Percentiles rank a stretch among this genome's conserved stretches.
Evolutionary conservation across 2,797 vertebrate species (phyloP).

Genomic region (Micrastur ruficollis): DNA sequence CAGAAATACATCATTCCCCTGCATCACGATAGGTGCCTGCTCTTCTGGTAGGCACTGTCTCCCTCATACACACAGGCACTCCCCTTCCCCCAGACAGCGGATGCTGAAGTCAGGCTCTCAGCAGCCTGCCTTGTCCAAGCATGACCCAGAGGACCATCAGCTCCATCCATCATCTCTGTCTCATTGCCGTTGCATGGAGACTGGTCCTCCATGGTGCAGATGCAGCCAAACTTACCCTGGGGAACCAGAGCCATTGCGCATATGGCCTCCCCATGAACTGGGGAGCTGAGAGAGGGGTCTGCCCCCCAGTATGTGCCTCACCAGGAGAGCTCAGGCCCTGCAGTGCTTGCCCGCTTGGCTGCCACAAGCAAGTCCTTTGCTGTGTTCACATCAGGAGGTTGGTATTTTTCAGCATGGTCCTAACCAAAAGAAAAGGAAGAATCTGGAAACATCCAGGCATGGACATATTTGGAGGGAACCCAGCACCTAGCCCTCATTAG

Average conservation of each 20-base stretch:
- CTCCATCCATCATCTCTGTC: neutral
- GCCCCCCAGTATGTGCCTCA: rapidly evolving
- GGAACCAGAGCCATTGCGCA: neutral
- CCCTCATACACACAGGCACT: neutral
- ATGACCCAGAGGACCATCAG: neutral
- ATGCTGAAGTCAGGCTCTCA: neutral
- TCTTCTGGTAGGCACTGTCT: neutral
- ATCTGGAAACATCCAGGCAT: neutral
- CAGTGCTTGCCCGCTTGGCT: rapidly evolving
- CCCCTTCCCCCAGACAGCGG: neutral
- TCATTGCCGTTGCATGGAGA: rapidly evolving
- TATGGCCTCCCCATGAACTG: rapidly evolving
- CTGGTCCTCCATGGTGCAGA: neutral
- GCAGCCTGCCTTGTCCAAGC: neutral
- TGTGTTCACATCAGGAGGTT: neutral
- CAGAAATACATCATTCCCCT: neutral
- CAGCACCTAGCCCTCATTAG: neutral
- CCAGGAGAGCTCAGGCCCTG: neutral
- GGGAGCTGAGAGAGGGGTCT: neutral
- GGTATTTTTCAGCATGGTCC: neutral
- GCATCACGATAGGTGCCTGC: neutral
- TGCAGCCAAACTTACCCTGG: neutral
- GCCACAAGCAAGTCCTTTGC: neutral
- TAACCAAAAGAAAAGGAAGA: neutral
- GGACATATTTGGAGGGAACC: neutral